Base-by-base conservation (phyloP, 2,113 vertebrate genomes). In the Dryoscopus gambensis region DNA sequence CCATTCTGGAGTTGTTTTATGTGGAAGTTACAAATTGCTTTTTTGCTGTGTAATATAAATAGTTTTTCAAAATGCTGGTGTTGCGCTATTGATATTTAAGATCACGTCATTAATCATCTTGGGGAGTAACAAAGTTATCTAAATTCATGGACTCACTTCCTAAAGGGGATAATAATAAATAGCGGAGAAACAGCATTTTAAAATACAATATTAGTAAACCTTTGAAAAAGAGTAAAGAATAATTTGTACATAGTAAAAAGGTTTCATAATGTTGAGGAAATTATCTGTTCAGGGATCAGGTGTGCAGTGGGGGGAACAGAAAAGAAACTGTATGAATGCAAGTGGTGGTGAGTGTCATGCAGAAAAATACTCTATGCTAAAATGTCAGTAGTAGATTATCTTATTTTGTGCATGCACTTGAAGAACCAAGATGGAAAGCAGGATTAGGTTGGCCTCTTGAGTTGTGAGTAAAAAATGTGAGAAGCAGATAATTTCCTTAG, bases 31-130 rank as follows among this genome's bases (percentile, higher is more conserved):
- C 60, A 91, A 97, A 98, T 96, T 1, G 50, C 74, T 97, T 93
- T 92, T 80, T 93, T 87, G 76, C 84, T 95, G 46, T 74, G 87
- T 62, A 95, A 94, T 82, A 92, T 96, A 96, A 98, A 97, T 77
- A 96, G 62, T 81, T 96, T 97, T 97, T 90, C 83, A 91, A 91
- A 97, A 97, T 77, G 64, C 91, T 96, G 50, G 74, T 96, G 93
- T 95, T 90, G 89, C 57, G 84, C 93, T 95, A 92, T 89, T 97
- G 96, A 91, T 98, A 96, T 94, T 97, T 90, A 96, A 96, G 97
- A 97, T 96, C 93, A 96, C 91, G 86, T 97, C 95, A 96, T 98
- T 98, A 97, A 97, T 98, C 96, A 98, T 94, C 64, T 92, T 95
- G 87, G 68, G 82, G 85, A 97, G 89, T 96, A 97, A 97, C 93